Evolutionary conservation across 2,888 invertebrate species (phyloP).

Genomic region (Protodeltote pygarga): DNA sequence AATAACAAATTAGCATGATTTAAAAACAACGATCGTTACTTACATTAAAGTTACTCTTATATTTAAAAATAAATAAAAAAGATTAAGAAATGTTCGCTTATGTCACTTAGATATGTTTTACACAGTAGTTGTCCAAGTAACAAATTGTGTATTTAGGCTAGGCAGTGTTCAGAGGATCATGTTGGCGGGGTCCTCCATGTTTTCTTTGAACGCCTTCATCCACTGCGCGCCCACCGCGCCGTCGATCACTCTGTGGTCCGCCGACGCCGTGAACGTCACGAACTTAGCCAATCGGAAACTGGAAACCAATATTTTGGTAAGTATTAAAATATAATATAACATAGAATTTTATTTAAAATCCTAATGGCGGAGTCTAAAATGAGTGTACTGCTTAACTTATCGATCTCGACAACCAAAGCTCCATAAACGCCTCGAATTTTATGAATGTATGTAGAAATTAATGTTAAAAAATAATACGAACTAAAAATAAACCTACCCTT

Average conservation of each 20-base stretch:
- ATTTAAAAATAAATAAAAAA: slow-evolving; percentile 18
- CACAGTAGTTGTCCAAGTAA: slow-evolving; percentile 49
- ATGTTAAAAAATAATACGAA: neutral
- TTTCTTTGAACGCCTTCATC: slow-evolving; percentile 95
- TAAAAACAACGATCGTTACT: slow-evolving; percentile 33
- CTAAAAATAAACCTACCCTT: slow-evolving; percentile 89
- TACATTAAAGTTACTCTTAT: slow-evolving; percentile 37
- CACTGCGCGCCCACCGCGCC: slow-evolving; percentile 99
- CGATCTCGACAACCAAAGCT: too few species aligned
- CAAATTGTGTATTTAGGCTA: slow-evolving; percentile 43
- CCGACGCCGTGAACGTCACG: slow-evolving; percentile 97
- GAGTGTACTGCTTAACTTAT: too few species aligned
- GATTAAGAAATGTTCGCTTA: slow-evolving; percentile 3
- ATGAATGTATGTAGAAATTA: too few species aligned
- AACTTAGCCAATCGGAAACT: slow-evolving; percentile 92
- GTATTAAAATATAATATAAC: neutral
- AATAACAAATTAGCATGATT: slow-evolving; percentile 4
- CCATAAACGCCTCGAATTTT: too few species aligned
- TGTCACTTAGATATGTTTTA: slow-evolving; percentile 15
- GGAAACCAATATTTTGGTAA: slow-evolving; percentile 25
- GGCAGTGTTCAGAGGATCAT: slow-evolving; percentile 93
- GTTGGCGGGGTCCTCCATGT: slow-evolving; percentile 96
- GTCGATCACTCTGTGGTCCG: slow-evolving; percentile 99
- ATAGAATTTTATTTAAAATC: too few species aligned
- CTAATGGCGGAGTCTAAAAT: too few species aligned